These are phyloP conservation scores for Rhynchonycteris naso DNA, from an alignment of 2,797 vertebrate species.

Conservation along the genomic window DNA sequence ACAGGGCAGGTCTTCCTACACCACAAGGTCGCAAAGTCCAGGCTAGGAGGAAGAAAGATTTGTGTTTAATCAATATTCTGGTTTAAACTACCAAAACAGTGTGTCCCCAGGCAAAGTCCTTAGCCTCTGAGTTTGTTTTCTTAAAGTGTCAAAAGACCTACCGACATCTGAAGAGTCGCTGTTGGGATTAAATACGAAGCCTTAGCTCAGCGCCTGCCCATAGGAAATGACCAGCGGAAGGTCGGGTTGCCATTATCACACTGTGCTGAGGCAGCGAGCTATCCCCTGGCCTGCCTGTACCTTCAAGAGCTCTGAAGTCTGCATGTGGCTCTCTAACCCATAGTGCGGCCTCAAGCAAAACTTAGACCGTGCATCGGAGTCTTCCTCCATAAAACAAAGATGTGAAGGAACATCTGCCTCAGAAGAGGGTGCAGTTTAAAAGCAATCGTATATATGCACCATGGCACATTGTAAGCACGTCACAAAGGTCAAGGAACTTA, in stretches of 20 bases:
- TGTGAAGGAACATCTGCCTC: neutral
- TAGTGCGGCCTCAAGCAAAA: neutral
- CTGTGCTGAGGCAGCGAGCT: fast-evolving
- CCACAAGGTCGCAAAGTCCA: neutral
- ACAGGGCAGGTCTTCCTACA: fast-evolving
- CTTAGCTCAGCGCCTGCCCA: neutral
- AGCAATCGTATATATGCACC: fast-evolving
- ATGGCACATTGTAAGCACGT: fast-evolving
- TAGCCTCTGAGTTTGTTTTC: neutral
- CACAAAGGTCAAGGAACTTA: neutral
- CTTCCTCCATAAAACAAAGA: neutral
- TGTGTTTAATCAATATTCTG: neutral
- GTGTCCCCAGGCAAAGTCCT: neutral
- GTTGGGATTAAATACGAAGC: neutral
- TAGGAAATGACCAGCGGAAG: neutral
- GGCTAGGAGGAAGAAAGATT: neutral
- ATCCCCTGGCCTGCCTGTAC: fast-evolving
- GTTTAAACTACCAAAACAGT: neutral
- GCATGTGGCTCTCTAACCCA: neutral
- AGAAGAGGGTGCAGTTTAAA: neutral
- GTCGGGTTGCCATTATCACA: neutral
- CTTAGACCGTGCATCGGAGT: neutral
- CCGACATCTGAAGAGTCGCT: neutral
- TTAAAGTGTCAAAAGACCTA: neutral
- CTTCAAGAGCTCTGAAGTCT: neutral